Evolutionary conservation across 1,140 invertebrate species (phyloP).

Genomic region (Drosophila obscura): DNA sequence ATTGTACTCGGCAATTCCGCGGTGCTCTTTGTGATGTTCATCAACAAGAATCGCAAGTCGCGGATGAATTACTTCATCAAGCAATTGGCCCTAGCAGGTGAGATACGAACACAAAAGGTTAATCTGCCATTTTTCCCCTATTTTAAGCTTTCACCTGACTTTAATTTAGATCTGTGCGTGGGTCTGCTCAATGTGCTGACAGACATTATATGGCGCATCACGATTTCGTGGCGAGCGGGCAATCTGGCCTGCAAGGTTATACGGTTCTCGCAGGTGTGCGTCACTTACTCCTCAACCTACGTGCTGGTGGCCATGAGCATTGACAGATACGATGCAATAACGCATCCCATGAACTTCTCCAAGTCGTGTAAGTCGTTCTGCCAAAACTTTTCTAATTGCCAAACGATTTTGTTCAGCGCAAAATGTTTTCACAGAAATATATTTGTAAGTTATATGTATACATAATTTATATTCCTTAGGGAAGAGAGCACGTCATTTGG

Average conservation of each 20-base stretch:
- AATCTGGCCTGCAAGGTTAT: constrained; percentile 95
- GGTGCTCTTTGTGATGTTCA: constrained; percentile 92
- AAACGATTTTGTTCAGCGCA: constrained; percentile 53
- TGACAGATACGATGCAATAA: constrained; percentile 97
- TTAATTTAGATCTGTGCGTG: constrained; percentile 91
- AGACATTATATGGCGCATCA: constrained; percentile 94
- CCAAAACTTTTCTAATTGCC: constrained; percentile 72
- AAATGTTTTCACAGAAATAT: not conserved
- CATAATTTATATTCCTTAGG: constrained; percentile 86
- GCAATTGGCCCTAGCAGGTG: constrained; percentile 96
- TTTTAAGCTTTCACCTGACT: not conserved
- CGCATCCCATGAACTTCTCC: constrained; percentile 97
- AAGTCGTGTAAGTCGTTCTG: constrained; percentile 92
- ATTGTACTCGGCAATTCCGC: constrained; percentile 95
- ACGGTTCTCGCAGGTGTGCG: constrained; percentile 91
- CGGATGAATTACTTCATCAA: constrained; percentile 99
- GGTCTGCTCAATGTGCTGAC: constrained; percentile 93
- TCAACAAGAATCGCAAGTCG: constrained; percentile 94
- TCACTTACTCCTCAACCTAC: constrained; percentile 97
- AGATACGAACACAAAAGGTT: no score
- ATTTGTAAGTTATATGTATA: not conserved
- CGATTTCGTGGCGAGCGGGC: constrained; percentile 93
- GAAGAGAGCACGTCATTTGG: constrained; percentile 91
- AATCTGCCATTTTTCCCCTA: not conserved
- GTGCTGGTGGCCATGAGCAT: constrained; percentile 97